Evolutionary conservation across 1,140 invertebrate species (phyloP), one percentile per base, ranked within the genome.

Genomic region (Nasonia giraulti): DNA sequence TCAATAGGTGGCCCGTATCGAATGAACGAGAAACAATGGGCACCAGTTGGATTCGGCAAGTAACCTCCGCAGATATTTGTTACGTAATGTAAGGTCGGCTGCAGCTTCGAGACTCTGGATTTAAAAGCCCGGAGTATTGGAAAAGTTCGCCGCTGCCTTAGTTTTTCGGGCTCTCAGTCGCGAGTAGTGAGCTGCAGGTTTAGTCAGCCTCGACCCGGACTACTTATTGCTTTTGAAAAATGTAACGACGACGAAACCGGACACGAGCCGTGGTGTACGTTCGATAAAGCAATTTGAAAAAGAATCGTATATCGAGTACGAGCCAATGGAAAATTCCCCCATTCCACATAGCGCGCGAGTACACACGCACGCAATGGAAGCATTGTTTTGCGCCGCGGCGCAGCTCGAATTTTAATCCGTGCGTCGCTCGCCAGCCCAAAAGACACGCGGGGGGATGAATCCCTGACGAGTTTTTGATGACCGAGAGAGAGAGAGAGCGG

Each of bases 401-500:
- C 5, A 47, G 66, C 44, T 71, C 20, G 44, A 47, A 27, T 27
- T 80, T 80, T n/a, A 23, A 80, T 44, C 37, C 6, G 17, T 33
- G 37, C 33, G 71, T 8, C 40, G 40, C 40, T 44, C 40, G 1
- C 20, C n/a, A 31, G 4, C 37, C n/a, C 62, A 81, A 8, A 81
- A 73, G 69, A 33, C 80, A 50, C 40, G 14, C 0, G 2, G 23
- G 14, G 55, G 7, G 62, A 31, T 79, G 77, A 79, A 79, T 79
- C 27, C 55, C 37, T 40, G 50, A 76, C 33, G 81, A 82, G 73
- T 44, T 83, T 83, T 83, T 83, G 31, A 76, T 44, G 37, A 40
- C 12, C 71, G 27, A 27, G 27, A 27, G 27, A 27, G 27, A 27
- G 27, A 27, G 27, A 27, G 81, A 7, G 1, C 37, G 40, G 17